Evolutionary conservation across 2,888 invertebrate genomes (phyloP).

Genomic region (Neocrepidodera transversa): DNA sequence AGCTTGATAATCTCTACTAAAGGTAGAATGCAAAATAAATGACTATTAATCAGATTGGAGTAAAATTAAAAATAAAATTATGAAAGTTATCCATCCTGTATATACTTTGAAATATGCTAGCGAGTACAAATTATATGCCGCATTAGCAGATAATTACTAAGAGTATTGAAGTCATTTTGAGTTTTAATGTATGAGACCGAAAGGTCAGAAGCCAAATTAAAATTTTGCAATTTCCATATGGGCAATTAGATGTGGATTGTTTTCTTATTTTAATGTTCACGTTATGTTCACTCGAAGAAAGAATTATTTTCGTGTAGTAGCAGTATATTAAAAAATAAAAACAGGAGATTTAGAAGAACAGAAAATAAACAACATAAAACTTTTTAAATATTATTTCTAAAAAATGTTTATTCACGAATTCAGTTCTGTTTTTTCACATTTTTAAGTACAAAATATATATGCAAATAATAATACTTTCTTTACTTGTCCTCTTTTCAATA

Average conservation of each 20-base stretch:
- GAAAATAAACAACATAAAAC: not conserved
- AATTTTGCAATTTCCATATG: conserved; percentile 35
- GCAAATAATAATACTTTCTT: conserved; percentile 5
- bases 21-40: no score
- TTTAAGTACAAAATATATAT: conserved; percentile 2
- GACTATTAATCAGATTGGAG: no score
- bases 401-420: conserved; percentile 12
- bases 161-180: conserved; percentile 24
- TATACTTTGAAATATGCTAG: conserved; percentile 5
- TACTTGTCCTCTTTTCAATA: not conserved
- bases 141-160: conserved; percentile 32
- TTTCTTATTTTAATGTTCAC: conserved; percentile 18
- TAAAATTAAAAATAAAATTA: no score
- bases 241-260: conserved; percentile 29
- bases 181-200: conserved; percentile 15
- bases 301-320: no score
- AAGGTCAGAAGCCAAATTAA: conserved; percentile 38
- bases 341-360: not conserved
- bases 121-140: conserved; percentile 29
- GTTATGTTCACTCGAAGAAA: no score
- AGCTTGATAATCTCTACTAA: no score
- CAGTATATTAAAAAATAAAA: not conserved
- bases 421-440: not conserved
- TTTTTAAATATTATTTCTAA: not conserved
- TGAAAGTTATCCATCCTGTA: conserved; percentile 1